Conservation (phyloP, 1,140 invertebrate species). For the Vanessa atalanta region DNA sequence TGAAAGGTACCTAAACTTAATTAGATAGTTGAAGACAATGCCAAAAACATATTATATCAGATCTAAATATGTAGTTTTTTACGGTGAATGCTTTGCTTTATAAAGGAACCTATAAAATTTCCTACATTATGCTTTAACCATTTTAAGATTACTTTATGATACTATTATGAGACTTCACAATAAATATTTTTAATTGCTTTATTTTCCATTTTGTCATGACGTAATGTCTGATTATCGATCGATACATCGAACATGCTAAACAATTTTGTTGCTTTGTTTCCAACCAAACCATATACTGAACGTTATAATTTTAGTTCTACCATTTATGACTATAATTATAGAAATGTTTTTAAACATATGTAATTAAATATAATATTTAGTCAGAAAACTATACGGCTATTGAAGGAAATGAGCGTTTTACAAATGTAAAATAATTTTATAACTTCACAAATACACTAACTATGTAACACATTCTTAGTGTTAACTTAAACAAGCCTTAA, state of each 20-base stretch:
- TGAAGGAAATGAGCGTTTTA: too few species aligned
- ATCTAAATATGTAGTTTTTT: conserved; percentile 15
- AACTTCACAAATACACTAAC: background rate
- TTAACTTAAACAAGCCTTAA: background rate
- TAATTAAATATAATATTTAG: too few species aligned
- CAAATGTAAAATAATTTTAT: background rate
- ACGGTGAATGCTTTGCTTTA: conserved; percentile 12
- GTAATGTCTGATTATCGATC: background rate
- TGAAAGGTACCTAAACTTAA: conserved; percentile 9
- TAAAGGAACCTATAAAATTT: conserved; percentile 6
- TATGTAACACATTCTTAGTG: background rate
- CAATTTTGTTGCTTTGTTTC: too few species aligned
- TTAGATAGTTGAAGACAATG: conserved; percentile 15
- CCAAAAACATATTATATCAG: conserved; percentile 7
- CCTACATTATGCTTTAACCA: background rate
- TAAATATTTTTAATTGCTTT: background rate
- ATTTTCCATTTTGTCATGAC: background rate
- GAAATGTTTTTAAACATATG: too few species aligned
- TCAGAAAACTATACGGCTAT: too few species aligned
- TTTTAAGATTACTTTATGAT: conserved; percentile 10
- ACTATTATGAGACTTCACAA: background rate
- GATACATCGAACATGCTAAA: background rate
- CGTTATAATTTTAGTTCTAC: too few species aligned
- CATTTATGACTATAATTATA: too few species aligned
- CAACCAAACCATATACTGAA: too few species aligned